Evolutionary conservation across 2,113 vertebrate genomes (phyloP), one percentile per base, ranked within the genome.

Genomic region (Microtus montanus): DNA sequence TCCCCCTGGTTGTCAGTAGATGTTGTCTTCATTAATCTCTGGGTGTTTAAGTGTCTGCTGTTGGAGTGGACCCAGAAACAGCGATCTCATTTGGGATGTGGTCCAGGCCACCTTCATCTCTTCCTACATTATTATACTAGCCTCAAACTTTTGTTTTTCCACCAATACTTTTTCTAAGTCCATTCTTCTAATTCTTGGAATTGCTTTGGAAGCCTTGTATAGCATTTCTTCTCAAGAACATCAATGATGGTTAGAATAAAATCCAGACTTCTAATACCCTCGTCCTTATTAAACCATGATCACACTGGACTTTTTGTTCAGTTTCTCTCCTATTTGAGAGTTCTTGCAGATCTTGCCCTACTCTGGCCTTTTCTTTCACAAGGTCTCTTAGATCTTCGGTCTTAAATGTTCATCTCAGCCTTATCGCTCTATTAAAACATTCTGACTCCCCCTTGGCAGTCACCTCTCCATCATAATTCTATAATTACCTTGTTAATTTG

Each of bases 151-250:
- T 35, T 58, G 79, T 44, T 70, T 87, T 71, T 63, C n/a, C 4
- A 11, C 35, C 17, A 52, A 38, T 78, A 70, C 33, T 8, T 77
- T 49, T 66, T 5, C 54, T n/a, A 38, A 80, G 41, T 38, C 15
- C 22, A 1, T 66, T 87, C 5, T 79, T 80, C 5, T 49, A 33
- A 71, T 68, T 84, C 13, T 24, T 58, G 41, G 70, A 63, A 14
- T 82, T 89, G 52, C 66, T 49, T 95, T 91, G 41, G 68, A 88
- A 89, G 38, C 54, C 66, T 87, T 66, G 58, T 28, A 17, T 68
- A 19, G 7, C 54, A 1, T 83, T 88, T 28, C 47, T 61, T 14
- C 19, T 74, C 54, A 19, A 28, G 20, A 68, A 41, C 28, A 77
- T 87, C 35, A 58, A 7, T 8, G 71, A 41, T 77, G 35, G 84